phyloP scores from a whole-genome alignment of 2,797 vertebrate genomes.

The Lepilemur septentrionalis region DNA sequence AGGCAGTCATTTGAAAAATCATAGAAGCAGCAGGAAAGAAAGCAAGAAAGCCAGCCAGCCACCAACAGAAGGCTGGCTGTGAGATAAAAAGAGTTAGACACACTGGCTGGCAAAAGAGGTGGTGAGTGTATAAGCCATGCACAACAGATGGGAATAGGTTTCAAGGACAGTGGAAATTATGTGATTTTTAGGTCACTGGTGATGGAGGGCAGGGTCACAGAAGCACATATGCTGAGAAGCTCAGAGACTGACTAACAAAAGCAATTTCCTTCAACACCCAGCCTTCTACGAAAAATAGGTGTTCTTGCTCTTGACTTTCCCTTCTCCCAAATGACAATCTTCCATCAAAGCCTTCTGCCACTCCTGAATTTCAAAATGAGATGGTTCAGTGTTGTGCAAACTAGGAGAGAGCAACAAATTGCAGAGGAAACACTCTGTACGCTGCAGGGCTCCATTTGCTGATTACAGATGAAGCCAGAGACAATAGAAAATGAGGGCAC shows the following conservation, averaged over 20 bases:
- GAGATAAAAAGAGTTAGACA: conserved; percentile 12
- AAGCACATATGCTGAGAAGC: neutral
- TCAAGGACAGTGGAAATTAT: neutral
- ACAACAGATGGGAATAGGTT: conserved; percentile 38
- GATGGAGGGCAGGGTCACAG: neutral
- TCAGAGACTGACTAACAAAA: conserved; percentile 4
- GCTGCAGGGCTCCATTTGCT: conserved; percentile 36
- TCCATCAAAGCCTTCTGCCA: conserved; percentile 11
- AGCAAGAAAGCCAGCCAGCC: neutral
- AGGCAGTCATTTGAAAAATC: neutral
- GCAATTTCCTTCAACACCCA: conserved; percentile 3
- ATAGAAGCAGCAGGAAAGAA: neutral
- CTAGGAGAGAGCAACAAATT: conserved; percentile 39
- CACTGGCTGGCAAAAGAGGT: conserved; percentile 38
- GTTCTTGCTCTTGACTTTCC: conserved; percentile 62
- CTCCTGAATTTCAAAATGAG: conserved; percentile 62
- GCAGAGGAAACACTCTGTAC: conserved; percentile 25
- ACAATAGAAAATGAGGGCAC: conserved; percentile 63
- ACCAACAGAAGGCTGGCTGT: neutral
- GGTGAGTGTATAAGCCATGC: neutral
- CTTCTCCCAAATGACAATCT: conserved; percentile 67
- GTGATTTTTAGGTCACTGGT: conserved; percentile 60
- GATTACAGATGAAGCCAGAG: conserved; percentile 70
- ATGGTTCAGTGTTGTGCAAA: conserved; percentile 63
- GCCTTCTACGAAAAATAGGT: conserved; percentile 45